A percentile compares a stretch with the other conserved stretches of the same genome.
These are phyloP conservation scores for Cardiocondyla obscurior DNA, from an alignment of 1,140 invertebrate species.

Conservation along the genomic window DNA sequence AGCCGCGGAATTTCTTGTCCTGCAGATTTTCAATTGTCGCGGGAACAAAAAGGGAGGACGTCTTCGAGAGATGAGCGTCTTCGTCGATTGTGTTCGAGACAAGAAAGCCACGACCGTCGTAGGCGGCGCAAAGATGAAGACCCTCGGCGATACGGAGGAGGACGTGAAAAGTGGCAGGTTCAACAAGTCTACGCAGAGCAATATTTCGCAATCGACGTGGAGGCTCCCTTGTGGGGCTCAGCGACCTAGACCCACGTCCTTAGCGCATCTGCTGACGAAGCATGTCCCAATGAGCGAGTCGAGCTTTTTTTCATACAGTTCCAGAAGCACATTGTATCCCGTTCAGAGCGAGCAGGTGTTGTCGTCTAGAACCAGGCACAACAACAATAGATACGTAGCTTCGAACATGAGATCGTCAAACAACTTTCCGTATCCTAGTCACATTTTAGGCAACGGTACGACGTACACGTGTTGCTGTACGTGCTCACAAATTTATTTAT, in stretches of 20 bases:
- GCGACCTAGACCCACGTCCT: conserved; percentile 73
- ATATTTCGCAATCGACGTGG: conserved; percentile 70
- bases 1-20: not conserved
- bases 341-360: conserved; percentile 78
- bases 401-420: conserved; percentile 76
- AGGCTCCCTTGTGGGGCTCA: conserved; percentile 60
- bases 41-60: too few species aligned
- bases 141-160: conserved; percentile 29
- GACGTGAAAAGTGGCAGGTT: conserved; percentile 42
- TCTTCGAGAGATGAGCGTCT: not conserved
- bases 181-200: conserved; percentile 78
- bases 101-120: conserved; percentile 12
- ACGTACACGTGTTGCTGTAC: conserved; percentile 73
- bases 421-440: conserved; percentile 56
- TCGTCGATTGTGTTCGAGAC: not conserved
- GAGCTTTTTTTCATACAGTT: conserved; percentile 58
- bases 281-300: conserved; percentile 67
- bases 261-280: conserved; percentile 70
- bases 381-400: conserved; percentile 75
- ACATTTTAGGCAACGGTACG: conserved; percentile 55
- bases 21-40: not conserved
- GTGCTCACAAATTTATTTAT: too few species aligned
- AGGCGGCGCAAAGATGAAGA: conserved; percentile 14
- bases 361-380: conserved; percentile 67
- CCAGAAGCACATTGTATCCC: conserved; percentile 65